Base-by-base conservation (phyloP, 2,797 vertebrate genomes). In the Picus viridis region DNA sequence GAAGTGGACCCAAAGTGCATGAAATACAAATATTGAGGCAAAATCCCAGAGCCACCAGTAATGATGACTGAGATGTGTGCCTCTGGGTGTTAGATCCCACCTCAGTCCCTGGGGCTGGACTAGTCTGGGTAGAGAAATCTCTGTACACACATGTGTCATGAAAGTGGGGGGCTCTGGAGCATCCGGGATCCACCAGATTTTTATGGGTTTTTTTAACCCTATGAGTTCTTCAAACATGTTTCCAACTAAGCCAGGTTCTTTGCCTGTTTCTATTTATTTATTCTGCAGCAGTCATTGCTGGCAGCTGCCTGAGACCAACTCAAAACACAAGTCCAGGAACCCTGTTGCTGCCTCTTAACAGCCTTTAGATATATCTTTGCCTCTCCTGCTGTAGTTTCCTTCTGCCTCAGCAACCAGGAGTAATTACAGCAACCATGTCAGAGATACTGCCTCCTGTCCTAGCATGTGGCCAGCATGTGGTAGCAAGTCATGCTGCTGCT, bases 401-500 rank as follows among this genome's bases (percentile, higher is more conserved):
- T 17, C 47, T 71, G 16, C 39, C 26, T 86, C 47, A 77, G 30
- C 23, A 65, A 15, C 7, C 26, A 32, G 29, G 9, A n/a, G 8
- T 34, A 68, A 36, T 22, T 51, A 53, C 2, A 89, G 12, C 53
- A 27, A 29, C 29, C 7, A 36, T 18, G 2, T 3, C 6, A n/a
- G 79, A 70, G 23, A 24, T n/a, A 7, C 4, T 9, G 22, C 39
- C 13, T 36, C 16, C 11, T 51, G 43, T 8, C 13, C 30, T 8
- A 32, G 63, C 6, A 15, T 0, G 0, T 53, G 20, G 26, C 16
- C 16, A 43, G 18, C 8, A 6, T 30, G n/a, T n/a, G 27, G 53
- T 5, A 30, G 16, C 5, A 12, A 81, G 20, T 70, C 13, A 30
- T 3, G 0, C 16, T 76, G 12, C 32, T 47, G 16, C 16, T 82